Base-by-base conservation (phyloP, 2,113 vertebrate genomes). In the Hippocampus mohnikei region DNA sequence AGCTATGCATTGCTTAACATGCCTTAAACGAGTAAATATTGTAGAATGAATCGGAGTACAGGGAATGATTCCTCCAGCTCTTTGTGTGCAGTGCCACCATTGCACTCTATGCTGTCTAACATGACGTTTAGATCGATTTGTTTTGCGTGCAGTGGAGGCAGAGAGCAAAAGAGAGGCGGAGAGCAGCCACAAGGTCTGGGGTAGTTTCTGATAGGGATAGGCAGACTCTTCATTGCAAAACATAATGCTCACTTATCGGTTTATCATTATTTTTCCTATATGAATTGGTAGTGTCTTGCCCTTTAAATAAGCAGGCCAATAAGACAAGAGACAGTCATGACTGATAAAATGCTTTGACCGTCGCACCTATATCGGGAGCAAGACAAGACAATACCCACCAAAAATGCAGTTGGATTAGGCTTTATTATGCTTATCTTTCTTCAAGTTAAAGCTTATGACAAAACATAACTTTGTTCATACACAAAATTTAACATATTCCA, bases 141-240 rank as follows among this genome's bases (percentile, higher is more conserved):
- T 76, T 84, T 79, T 73, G 72, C 50, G 41, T 66, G 66, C 44
- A 18, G 67, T 27, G 9, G 67, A 66, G 64, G 64, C 46, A 40
- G n/a, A 69, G 25, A 53, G 63, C 1, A 41, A 70, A 72, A 44
- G 0, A 16, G 53, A 69, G 56, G 46, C 11, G 0, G 50, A 77
- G 68, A 0, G 37, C 75, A 85, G 84, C 82, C 79, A 70, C 25
- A 23, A 29, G 59, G 73, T 79, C 73, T 77, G 67, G 65, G 15
- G 27, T 18, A 60, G 58, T 33, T 69, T 66, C 63, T 77, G 72
- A 60, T 33, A 33, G 27, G 58, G 58, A 29, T 33, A 3, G 58
- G 58, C 16, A 29, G 56, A 59, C 56, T 29, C 15, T 29, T 16
- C 25, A 59, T 18, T 59, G 15, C 13, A 9, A 60, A 60, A 16